phyloP scores from a whole-genome alignment of 2,888 invertebrate species.

The Platycheirus rosarum region DNA sequence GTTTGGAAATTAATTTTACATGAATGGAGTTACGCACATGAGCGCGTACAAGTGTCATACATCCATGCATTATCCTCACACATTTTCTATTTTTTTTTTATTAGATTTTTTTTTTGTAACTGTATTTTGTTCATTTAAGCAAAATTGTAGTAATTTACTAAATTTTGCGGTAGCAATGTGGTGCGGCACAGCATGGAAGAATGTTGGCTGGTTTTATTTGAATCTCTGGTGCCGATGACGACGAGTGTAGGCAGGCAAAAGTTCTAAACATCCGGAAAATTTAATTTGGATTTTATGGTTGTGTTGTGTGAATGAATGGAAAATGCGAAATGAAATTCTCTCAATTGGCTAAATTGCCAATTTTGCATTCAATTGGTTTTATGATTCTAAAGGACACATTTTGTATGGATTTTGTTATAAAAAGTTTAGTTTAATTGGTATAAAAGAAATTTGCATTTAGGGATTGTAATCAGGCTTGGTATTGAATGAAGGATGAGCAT shows the following conservation, averaged over 20 bases:
- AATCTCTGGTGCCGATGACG: not conserved
- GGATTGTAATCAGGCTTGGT: no score
- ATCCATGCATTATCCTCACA: constrained; percentile 37
- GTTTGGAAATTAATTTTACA: constrained; percentile 72
- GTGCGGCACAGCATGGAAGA: not conserved
- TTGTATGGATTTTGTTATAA: constrained; percentile 9
- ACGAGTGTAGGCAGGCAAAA: no score
- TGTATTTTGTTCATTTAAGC: constrained; percentile 41
- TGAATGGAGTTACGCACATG: constrained; percentile 41
- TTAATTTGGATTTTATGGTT: constrained; percentile 54
- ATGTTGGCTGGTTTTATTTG: constrained; percentile 6
- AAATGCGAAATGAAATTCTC: constrained; percentile 28
- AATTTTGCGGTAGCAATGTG: constrained; percentile 9
- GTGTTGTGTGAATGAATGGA: constrained; percentile 16
- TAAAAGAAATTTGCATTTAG: not conserved
- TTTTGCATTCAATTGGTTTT: constrained; percentile 63
- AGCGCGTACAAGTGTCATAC: constrained; percentile 26
- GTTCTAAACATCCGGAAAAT: constrained; percentile 31
- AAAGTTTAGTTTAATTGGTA: constrained; percentile 2
- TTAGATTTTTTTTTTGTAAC: not conserved
- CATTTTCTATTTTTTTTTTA: constrained; percentile 14
- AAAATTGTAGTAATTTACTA: constrained; percentile 51
- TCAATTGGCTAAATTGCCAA: constrained; percentile 54
- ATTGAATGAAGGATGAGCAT: no score
- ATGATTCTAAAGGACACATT: constrained; percentile 33